A percentile compares a stretch with the other conserved stretches of the same genome.
phyloP scores from a whole-genome alignment of 2,888 invertebrate species.

The Mimachlamys varia region DNA sequence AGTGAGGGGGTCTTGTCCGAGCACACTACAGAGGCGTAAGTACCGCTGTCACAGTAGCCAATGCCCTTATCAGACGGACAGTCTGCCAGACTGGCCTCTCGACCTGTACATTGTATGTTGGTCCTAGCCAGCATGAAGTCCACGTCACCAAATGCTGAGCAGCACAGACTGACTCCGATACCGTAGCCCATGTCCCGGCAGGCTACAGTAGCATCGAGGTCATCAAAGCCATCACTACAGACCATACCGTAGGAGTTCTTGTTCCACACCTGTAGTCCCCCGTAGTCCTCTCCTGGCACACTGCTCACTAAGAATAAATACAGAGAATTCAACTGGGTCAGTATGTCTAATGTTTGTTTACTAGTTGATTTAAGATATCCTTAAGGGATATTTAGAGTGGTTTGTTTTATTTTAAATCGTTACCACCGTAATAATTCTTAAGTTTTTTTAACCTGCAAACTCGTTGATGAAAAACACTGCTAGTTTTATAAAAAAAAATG shows the following conservation, averaged over 20 bases:
- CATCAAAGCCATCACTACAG: conserved; percentile 89
- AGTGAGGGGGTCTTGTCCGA: conserved; percentile 53
- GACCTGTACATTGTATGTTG: conserved; percentile 82
- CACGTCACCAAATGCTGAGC: conserved; percentile 64
- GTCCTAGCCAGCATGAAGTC: conserved; percentile 60
- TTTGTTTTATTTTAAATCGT: no score
- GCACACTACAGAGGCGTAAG: conserved; percentile 74
- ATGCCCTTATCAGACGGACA: conserved; percentile 54
- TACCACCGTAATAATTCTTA: no score
- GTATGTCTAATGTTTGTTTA: no score
- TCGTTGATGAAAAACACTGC: no score
- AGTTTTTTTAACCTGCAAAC: no score
- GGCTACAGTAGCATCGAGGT: conserved; percentile 84
- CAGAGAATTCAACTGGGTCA: background rate
- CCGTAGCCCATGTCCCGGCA: conserved; percentile 81
- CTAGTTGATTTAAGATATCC: no score
- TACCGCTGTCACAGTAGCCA: conserved; percentile 52
- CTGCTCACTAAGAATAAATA: conserved; percentile 55
- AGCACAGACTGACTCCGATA: conserved; percentile 63
- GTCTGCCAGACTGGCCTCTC: conserved; percentile 59
- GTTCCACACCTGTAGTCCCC: conserved; percentile 61
- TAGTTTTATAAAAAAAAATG: no score
- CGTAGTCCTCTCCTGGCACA: conserved; percentile 59
- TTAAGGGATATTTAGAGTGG: no score
- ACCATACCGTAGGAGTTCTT: conserved; percentile 78